Evolutionary conservation across 1,140 invertebrate genomes (phyloP), one percentile per base, ranked within the genome.

Genomic region (Physella acuta): DNA sequence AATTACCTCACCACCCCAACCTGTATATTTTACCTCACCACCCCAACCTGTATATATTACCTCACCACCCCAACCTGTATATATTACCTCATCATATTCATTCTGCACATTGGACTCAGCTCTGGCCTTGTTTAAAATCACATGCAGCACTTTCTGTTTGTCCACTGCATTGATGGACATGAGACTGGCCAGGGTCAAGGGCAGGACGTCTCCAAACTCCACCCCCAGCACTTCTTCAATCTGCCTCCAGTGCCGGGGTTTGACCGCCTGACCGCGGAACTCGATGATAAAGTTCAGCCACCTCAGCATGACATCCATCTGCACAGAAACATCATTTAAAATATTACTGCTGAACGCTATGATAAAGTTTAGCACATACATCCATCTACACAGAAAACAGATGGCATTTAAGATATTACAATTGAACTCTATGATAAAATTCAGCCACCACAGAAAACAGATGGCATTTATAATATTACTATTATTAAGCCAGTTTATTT

Each of bases 251-350:
- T 67, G 64, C 8, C 64, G 64, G 1, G 52, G 30, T 36, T 56
- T 55, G 52, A 67, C 39, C 1, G 39, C 64, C 11, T 55, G 53
- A 11, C 51, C 51, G 24, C 64, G 28, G 52, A 67, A 67, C 28
- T 67, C 64, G 24, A 67, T 67, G 30, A 67, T 67, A 28, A 67
- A 67, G 64, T 67, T 67, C 16, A 67, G 26, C 64, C 64, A 67
- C 11, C 56, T n/a, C n/a, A 68, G 56, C 66, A 68, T 68, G 3
- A 68, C 20, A 36, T 68, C 66, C 66, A 68, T 60, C 66, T 68
- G 30, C 8, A 8, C 20, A 31, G 5, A 26, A n/a, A 53, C 3
- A n/a, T 5, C 3, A 53, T 49, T 49, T 49, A 49, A n/a, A n/a
- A n/a, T n/a, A n/a, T n/a, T n/a, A n/a, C n/a, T n/a, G n/a, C n/a